A percentile compares a stretch with the other conserved stretches of the same genome.
These are phyloP conservation scores for Nannobrachium achirus DNA, from an alignment of 2,113 vertebrate genomes.

Conservation along the genomic window DNA sequence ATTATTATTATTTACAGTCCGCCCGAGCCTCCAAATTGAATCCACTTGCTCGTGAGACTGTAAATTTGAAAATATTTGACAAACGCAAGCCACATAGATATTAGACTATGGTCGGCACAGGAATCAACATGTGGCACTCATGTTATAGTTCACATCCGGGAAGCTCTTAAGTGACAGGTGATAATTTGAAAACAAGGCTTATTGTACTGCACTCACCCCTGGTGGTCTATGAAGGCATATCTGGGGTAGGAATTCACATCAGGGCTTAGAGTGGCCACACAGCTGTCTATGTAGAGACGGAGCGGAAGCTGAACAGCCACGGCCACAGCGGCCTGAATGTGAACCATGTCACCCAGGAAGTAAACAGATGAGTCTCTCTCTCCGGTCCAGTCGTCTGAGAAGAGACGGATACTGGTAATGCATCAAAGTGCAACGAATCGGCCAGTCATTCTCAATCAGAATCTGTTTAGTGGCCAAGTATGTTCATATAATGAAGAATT, in stretches of 20 bases:
- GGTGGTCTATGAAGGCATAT: constrained; percentile 55
- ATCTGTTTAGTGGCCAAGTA: neutral
- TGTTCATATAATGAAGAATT: neutral
- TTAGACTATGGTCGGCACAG: no score
- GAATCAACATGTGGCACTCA: no score
- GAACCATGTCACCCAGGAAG: constrained; percentile 46
- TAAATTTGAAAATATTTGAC: no score
- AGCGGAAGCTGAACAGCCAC: constrained; percentile 37
- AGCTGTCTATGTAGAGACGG: constrained; percentile 38
- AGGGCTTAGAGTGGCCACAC: constrained; percentile 46
- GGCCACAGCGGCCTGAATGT: constrained; percentile 46
- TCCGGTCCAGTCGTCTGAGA: constrained; percentile 30
- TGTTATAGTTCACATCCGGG: no score
- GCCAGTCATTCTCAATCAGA: no score
- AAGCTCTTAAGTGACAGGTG: neutral
- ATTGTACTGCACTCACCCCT: constrained; percentile 33
- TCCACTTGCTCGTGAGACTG: no score
- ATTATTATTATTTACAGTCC: no score
- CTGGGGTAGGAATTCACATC: constrained; percentile 33
- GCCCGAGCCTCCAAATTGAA: no score
- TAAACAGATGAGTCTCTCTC: constrained; percentile 32
- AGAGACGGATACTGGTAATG: neutral
- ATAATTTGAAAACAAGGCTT: neutral
- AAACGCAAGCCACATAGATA: no score
- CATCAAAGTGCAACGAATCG: no score